These are phyloP conservation scores for Florisuga fusca DNA, from an alignment of 2,797 vertebrate genomes.

Conservation along the genomic window DNA sequence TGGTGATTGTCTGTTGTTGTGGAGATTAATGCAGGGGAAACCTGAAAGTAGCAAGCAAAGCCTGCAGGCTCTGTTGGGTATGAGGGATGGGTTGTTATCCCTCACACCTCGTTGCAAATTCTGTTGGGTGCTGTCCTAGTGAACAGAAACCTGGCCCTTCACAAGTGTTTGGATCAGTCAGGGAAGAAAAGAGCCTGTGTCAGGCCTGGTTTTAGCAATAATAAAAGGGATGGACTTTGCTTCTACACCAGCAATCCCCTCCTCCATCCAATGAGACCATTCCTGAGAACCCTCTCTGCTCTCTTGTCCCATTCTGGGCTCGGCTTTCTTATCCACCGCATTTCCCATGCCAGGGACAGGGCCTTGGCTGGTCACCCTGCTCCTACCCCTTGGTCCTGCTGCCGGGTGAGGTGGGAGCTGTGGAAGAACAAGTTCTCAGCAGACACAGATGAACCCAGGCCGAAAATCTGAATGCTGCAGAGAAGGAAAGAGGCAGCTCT, in stretches of 20 bases:
- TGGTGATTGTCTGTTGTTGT: conserved; percentile 54
- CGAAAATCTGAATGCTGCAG: neutral
- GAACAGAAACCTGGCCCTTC: conserved; percentile 31
- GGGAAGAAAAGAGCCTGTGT: neutral
- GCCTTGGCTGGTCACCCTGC: neutral
- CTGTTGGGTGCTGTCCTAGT: neutral
- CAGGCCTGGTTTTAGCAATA: neutral
- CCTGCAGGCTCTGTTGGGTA: neutral
- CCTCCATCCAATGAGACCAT: neutral
- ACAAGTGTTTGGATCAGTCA: conserved; percentile 1
- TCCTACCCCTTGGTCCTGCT: neutral
- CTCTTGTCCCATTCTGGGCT: neutral
- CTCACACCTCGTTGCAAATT: conserved; percentile 18
- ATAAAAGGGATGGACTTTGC: neutral
- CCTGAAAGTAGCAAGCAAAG: conserved; percentile 43
- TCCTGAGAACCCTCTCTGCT: neutral
- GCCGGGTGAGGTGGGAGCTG: neutral
- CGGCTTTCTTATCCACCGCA: neutral
- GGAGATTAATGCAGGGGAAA: conserved; percentile 34
- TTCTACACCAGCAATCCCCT: neutral
- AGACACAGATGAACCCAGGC: neutral
- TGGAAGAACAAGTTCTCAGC: neutral
- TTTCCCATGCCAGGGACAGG: neutral
- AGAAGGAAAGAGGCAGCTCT: neutral
- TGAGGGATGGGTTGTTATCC: conserved; percentile 44